These are phyloP conservation scores for Fissipunctia ypsillon DNA, from an alignment of 2,888 invertebrate species.

Conservation along the genomic window DNA sequence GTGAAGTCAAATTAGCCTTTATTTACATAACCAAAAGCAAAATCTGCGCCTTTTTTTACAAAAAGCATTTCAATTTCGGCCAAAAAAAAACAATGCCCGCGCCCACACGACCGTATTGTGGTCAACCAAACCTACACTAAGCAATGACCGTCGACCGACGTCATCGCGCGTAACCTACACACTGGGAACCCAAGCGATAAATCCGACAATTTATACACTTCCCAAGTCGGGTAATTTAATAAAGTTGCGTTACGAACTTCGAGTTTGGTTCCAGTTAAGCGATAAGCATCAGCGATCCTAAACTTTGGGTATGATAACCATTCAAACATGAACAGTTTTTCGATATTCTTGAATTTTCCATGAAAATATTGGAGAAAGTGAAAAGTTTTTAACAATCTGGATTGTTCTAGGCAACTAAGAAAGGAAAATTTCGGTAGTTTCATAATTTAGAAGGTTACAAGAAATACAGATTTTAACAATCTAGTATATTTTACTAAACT, in stretches of 20 bases:
- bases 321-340: slow-evolving; percentile 19
- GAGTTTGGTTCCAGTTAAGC: slow-evolving; percentile 57
- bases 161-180: slow-evolving; percentile 61
- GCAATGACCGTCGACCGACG: slow-evolving; percentile 67
- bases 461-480: slow-evolving; percentile 1
- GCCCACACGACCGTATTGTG: slow-evolving; percentile 20
- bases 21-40: no score
- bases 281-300: slow-evolving; percentile 52
- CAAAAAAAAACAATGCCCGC: slow-evolving; percentile 20
- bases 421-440: slow-evolving; percentile 15
- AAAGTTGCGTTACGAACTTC: slow-evolving; percentile 73
- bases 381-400: slow-evolving; percentile 25
- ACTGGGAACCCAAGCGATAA: slow-evolving; percentile 72
- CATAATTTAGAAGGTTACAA: neutral
- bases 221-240: slow-evolving; percentile 80
- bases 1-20: no score
- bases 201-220: slow-evolving; percentile 82
- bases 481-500: slow-evolving; percentile 8
- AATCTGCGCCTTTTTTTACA: neutral
- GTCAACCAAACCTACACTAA: slow-evolving; percentile 51
- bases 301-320: slow-evolving; percentile 21
- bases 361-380: slow-evolving; percentile 17
- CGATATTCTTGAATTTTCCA: slow-evolving; percentile 24
- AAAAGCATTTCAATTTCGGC: slow-evolving; percentile 14
- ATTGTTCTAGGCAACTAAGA: slow-evolving; percentile 1